Conservation (phyloP, 2,113 vertebrate species). For the Climacteris rufus region DNA sequence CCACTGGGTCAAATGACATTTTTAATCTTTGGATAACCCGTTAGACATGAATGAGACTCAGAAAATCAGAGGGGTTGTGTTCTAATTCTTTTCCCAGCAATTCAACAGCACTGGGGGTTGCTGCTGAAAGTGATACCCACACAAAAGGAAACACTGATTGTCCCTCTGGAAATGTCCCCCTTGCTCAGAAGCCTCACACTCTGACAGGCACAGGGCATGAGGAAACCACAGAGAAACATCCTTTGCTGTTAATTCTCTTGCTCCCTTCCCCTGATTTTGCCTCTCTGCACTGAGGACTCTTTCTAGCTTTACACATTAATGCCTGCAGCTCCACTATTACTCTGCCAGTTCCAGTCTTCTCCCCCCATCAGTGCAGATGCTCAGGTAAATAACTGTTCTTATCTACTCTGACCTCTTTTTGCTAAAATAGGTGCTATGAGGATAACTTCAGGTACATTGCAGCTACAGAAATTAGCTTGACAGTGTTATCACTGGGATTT, state of each 20-base stretch:
- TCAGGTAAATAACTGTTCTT: neutral
- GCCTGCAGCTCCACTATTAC: neutral
- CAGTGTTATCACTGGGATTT: neutral
- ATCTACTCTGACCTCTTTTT: neutral
- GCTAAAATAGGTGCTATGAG: neutral
- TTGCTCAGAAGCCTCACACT: neutral
- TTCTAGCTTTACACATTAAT: neutral
- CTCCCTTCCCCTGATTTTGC: neutral
- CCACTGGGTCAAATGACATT: neutral
- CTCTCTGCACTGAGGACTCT: neutral
- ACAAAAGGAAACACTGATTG: neutral
- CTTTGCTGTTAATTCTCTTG: neutral
- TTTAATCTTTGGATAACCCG: neutral
- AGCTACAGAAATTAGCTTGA: neutral
- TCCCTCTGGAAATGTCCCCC: neutral
- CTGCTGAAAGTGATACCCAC: neutral
- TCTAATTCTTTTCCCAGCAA: neutral
- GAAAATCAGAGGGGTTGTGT: neutral
- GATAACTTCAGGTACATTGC: neutral
- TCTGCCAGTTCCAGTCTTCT: neutral
- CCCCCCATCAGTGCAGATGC: neutral
- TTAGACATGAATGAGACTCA: neutral
- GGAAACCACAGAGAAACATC: neutral
- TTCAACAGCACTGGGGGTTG: neutral
- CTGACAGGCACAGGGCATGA: neutral